Conservation (phyloP, 1,140 invertebrate species). For the Euglossa dilemma region DNA sequence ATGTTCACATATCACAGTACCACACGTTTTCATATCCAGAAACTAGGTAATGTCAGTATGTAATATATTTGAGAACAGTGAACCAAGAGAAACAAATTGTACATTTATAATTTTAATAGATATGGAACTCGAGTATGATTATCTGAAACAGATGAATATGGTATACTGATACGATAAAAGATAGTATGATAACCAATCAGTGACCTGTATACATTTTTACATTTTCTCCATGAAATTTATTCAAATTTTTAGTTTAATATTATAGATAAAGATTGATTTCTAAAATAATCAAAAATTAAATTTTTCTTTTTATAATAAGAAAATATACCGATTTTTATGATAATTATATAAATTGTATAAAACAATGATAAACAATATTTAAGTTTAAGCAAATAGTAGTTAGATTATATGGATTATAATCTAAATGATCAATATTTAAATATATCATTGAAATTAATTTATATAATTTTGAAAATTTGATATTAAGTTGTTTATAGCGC, state of each 20-base stretch:
- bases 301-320: not conserved
- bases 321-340: not conserved
- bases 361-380: not conserved
- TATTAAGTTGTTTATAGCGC: conserved; percentile 9
- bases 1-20: not conserved
- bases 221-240: not conserved
- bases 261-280: not conserved
- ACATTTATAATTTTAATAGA: conserved; percentile 6
- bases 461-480: not conserved
- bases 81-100: not conserved
- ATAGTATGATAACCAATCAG: not conserved
- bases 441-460: not conserved
- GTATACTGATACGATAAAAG: not conserved
- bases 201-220: not conserved
- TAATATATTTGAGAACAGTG: not conserved
- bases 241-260: not conserved
- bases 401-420: not conserved
- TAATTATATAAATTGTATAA: not conserved
- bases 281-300: not conserved
- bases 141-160: conserved; percentile 4
- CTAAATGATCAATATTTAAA: too few relatives aligned
- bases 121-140: conserved; percentile 10
- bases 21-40: not conserved
- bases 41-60: not conserved
- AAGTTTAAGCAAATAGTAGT: not conserved